A percentile compares a stretch with the other conserved stretches of the same genome.
Evolutionary conservation across 2,888 invertebrate species (phyloP).

Genomic region (Digitonthophagus gazella): DNA sequence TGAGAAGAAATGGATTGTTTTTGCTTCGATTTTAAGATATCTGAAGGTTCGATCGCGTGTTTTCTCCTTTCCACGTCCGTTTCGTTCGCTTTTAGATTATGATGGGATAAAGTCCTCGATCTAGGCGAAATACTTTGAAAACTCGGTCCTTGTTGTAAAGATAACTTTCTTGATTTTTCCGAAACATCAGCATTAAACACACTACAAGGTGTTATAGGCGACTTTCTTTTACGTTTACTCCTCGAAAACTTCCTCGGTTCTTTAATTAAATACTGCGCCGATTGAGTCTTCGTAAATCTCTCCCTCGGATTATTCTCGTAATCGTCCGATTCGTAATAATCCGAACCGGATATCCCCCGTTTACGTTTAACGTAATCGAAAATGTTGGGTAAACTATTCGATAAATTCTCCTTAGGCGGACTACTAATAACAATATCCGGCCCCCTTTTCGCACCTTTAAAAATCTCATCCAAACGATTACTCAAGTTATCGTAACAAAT

Average conservation of each 20-base stretch:
- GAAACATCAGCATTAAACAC: neutral
- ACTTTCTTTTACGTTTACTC: neutral
- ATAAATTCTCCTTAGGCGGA: slow-evolving; percentile 42
- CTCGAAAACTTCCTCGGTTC: neutral
- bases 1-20: slow-evolving; percentile 51
- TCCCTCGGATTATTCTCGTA: neutral
- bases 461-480: slow-evolving; percentile 12
- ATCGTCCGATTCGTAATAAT: slow-evolving; percentile 24
- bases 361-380: slow-evolving; percentile 27
- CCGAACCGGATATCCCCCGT: slow-evolving; percentile 18
- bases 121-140: neutral
- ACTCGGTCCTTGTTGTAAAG: neutral
- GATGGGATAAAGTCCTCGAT: slow-evolving; percentile 17
- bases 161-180: neutral
- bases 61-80: neutral
- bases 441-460: neutral
- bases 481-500: neutral
- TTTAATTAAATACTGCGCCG: neutral
- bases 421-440: slow-evolving; percentile 20
- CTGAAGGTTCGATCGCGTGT: slow-evolving; percentile 29
- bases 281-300: neutral
- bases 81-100: slow-evolving; percentile 18
- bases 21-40: slow-evolving; percentile 40
- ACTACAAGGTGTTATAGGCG: neutral
- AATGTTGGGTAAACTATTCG: slow-evolving; percentile 48